Conservation (phyloP, 2,797 vertebrate species). For the Sebastes trivittatus region DNA sequence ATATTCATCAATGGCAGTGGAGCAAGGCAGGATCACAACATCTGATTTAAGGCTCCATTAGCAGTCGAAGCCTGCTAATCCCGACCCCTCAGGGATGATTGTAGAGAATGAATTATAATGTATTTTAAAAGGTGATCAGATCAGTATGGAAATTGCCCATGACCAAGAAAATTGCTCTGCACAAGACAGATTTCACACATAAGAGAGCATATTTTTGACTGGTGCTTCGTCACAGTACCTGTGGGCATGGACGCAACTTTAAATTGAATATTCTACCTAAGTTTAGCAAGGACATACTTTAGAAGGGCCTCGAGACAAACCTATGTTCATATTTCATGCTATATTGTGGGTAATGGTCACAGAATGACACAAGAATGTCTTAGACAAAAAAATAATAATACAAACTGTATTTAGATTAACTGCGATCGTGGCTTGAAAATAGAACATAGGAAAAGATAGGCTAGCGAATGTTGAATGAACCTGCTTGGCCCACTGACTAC, state of each 20-base stretch:
- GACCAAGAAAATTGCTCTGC: neutral
- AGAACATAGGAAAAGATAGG: too few species aligned
- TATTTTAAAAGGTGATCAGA: slow-evolving; percentile 29
- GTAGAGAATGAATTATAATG: slow-evolving; percentile 28
- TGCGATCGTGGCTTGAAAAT: too few species aligned
- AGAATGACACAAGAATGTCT: neutral
- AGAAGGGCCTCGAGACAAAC: neutral
- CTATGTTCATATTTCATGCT: neutral
- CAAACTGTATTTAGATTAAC: too few species aligned
- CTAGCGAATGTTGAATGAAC: too few species aligned
- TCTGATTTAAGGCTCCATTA: slow-evolving; percentile 62
- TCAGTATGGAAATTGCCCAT: neutral
- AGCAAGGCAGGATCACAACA: slow-evolving; percentile 60
- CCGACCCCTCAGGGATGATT: slow-evolving; percentile 20
- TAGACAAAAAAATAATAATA: neutral
- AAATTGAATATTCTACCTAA: neutral
- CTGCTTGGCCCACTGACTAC: too few species aligned
- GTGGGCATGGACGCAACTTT: neutral
- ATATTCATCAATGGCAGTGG: slow-evolving; percentile 62
- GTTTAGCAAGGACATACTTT: neutral
- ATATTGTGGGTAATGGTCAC: neutral
- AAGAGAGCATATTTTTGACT: neutral
- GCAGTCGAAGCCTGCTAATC: slow-evolving; percentile 42
- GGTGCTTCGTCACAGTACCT: neutral
- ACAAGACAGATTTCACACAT: neutral